Base-by-base conservation (phyloP, 2,113 vertebrate genomes). In the Stigmatopora argus region DNA sequence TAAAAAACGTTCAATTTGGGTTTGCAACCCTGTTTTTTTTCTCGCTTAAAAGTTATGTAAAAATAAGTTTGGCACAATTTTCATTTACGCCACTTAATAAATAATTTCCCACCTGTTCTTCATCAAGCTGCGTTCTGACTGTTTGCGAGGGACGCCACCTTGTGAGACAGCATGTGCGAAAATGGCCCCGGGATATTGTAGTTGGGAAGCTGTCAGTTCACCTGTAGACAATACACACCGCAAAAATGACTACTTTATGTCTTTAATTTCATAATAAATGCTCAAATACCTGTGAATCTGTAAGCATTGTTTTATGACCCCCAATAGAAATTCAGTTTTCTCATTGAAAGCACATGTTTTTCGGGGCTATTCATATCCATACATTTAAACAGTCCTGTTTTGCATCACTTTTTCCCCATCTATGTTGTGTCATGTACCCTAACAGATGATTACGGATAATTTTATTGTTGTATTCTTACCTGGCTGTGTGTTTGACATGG, bases 101-200 rank as follows among this genome's bases (percentile, higher is more conserved):
- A 31, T 31, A 31, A 31, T 31, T 61, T 13, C 19, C 21, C 9
- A 61, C 59, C 59, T 45, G 59, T 61, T 61, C 35, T 61, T 61
- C 59, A 44, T 46, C 59, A 61, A 45, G 41, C 59, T 61, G 41
- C 59, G 59, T 61, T 61, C 59, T 45, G 59, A 61, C n/a, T 61
- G 59, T 45, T 61, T 61, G 1, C 59, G 59, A 13, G 59, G 59
- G 7, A 19, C 1, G 7, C 35, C 10, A 19, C 41, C 59, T 12
- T 61, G 38, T 44, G 41, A 12, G 38, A 61, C 19, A 23, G 38
- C 59, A 6, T 61, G 38, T 23, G 59, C 19, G 41, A 45, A 61
- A 61, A 61, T 23, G 19, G 59, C 19, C n/a, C 13, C 13, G n/a
- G 59, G 0, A 41, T 45, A 61, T 21, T 61, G 59, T 14, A 61